Percentiles rank a stretch among this genome's conserved stretches.
Evolutionary conservation across 2,888 invertebrate species (phyloP).

Genomic region (Electrophaes corylata): DNA sequence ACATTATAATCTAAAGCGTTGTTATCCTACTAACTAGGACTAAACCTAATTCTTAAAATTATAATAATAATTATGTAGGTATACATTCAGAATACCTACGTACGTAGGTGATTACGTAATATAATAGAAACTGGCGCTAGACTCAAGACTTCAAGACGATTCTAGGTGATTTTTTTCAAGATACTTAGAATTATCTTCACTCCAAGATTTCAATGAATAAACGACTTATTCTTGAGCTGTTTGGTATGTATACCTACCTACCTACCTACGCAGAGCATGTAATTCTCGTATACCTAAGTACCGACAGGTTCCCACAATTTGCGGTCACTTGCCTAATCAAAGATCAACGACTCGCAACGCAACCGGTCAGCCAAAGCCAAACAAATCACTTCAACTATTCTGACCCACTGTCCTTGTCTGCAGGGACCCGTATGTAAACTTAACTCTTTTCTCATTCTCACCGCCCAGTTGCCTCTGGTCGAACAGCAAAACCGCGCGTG

Average conservation of each 20-base stretch:
- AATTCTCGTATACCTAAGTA: not conserved
- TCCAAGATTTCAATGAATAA: no score
- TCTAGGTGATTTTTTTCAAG: no score
- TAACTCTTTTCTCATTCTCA: constrained; percentile 23
- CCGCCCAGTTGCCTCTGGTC: constrained; percentile 24
- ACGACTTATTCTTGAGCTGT: no score
- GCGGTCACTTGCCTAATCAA: constrained; percentile 5
- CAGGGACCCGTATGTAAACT: constrained; percentile 6
- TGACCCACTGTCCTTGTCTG: constrained; percentile 30
- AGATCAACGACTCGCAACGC: constrained; percentile 17
- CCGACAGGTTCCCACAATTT: constrained; percentile 3
- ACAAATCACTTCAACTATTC: constrained; percentile 17
- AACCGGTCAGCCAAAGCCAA: constrained; percentile 17
- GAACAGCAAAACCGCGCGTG: constrained; percentile 19
- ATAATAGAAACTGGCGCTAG: no score
- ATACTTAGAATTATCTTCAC: no score
- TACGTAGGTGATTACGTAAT: no score
- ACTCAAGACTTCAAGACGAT: no score
- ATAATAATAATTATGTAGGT: no score
- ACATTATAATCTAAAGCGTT: no score
- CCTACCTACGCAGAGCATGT: not conserved
- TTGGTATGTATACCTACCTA: not conserved
- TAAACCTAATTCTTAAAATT: no score
- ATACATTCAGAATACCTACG: no score
- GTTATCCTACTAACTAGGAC: no score